Evolutionary conservation across 2,113 vertebrate genomes (phyloP).

Genomic region (Lycaon pictus): DNA sequence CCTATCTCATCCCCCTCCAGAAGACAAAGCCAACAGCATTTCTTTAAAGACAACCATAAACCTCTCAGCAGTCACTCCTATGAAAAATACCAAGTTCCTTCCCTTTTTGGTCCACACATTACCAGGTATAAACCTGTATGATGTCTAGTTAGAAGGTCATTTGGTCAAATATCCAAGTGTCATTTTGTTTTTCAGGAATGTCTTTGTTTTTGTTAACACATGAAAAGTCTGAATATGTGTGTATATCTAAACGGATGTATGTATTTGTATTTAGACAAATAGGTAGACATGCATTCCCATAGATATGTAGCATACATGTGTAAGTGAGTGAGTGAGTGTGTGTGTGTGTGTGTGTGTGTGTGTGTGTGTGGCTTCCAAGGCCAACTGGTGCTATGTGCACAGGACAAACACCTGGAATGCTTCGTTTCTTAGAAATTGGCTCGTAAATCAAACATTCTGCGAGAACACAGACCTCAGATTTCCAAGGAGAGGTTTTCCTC

Average conservation of each 20-base stretch:
- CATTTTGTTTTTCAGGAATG: neutral
- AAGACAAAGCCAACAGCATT: neutral
- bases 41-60: neutral
- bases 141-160: neutral
- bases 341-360: neutral
- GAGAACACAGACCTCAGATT: neutral
- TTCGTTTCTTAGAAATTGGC: neutral
- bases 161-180: neutral
- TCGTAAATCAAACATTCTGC: neutral
- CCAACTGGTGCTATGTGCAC: neutral
- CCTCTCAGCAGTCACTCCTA: neutral
- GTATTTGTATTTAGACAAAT: neutral
- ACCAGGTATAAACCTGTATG: neutral
- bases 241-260: neutral
- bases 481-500: neutral
- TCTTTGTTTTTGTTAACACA: neutral
- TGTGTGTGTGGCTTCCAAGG: fast-evolving
- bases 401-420: neutral
- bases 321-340: too few species aligned
- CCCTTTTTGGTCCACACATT: neutral
- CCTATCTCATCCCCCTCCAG: neutral
- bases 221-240: neutral
- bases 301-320: fast-evolving
- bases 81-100: neutral
- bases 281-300: neutral